These are phyloP conservation scores for Microctenopoma steveboyesi DNA, from an alignment of 2,797 vertebrate genomes.

Conservation along the genomic window DNA sequence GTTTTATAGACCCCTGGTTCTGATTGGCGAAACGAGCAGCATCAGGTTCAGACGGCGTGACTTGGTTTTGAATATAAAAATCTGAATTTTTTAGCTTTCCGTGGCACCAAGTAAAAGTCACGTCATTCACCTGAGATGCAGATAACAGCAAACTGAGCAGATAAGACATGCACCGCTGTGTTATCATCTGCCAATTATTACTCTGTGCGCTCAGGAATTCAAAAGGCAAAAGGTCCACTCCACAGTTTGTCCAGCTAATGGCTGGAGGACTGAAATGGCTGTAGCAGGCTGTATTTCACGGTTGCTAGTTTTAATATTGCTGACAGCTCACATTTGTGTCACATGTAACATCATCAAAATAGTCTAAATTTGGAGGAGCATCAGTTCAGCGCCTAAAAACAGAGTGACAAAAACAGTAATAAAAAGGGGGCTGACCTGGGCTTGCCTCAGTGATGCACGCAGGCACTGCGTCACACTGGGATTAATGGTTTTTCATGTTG, in stretches of 20 bases:
- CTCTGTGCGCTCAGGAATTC: neutral
- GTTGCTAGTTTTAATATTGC: no score
- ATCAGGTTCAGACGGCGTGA: neutral
- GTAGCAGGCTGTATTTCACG: no score
- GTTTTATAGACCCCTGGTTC: neutral
- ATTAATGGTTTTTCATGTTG: constrained; percentile 69
- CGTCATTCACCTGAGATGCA: constrained; percentile 1
- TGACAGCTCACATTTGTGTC: no score
- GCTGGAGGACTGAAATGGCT: no score
- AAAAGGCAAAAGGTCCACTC: neutral
- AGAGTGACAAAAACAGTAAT: constrained; percentile 20
- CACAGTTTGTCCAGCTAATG: no score
- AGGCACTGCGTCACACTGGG: constrained; percentile 62
- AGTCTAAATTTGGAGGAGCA: neutral
- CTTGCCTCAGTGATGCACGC: neutral
- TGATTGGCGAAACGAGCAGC: neutral
- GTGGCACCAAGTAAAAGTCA: neutral
- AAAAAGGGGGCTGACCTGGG: neutral
- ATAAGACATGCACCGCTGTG: neutral
- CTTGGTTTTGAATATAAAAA: neutral
- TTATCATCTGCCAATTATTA: neutral
- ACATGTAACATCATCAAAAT: constrained; percentile 7
- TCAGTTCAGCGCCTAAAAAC: constrained; percentile 9
- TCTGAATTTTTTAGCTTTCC: neutral
- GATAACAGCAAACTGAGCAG: neutral